Evolutionary conservation across 2,888 invertebrate genomes (phyloP).

Genomic region (Coremacera marginata): DNA sequence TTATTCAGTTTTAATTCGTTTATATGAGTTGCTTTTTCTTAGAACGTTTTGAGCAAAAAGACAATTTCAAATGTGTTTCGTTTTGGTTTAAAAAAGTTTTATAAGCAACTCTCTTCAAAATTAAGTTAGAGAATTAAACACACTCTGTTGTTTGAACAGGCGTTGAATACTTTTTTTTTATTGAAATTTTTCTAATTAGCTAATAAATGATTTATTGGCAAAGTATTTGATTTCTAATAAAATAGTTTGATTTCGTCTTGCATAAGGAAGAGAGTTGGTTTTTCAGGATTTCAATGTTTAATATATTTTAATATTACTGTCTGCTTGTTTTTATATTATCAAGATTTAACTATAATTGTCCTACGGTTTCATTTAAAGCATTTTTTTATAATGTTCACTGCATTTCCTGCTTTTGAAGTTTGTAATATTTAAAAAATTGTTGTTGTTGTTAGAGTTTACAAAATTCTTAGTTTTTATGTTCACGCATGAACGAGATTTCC

Average conservation of each 20-base stretch:
- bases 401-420: not conserved
- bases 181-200: not conserved
- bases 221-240: not conserved
- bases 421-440: too few relatives aligned
- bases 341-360: constrained; percentile 25
- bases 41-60: not conserved
- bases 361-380: constrained; percentile 28
- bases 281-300: not conserved
- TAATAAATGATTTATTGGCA: not conserved
- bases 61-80: constrained; percentile 1
- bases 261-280: constrained; percentile 3
- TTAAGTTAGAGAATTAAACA: not conserved
- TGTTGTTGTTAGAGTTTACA: not conserved
- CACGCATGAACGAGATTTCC: not conserved
- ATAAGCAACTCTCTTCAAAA: not conserved
- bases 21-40: not conserved
- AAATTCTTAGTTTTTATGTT: not conserved
- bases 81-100: constrained; percentile 13
- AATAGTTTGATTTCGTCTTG: not conserved
- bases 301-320: constrained; percentile 3
- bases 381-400: constrained; percentile 13
- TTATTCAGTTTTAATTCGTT: constrained; percentile 11
- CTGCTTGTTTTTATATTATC: not conserved
- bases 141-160: too few relatives aligned
- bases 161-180: too few relatives aligned